These are phyloP conservation scores for Meliscaeva auricollis DNA, from an alignment of 2,888 invertebrate species.

Conservation along the genomic window DNA sequence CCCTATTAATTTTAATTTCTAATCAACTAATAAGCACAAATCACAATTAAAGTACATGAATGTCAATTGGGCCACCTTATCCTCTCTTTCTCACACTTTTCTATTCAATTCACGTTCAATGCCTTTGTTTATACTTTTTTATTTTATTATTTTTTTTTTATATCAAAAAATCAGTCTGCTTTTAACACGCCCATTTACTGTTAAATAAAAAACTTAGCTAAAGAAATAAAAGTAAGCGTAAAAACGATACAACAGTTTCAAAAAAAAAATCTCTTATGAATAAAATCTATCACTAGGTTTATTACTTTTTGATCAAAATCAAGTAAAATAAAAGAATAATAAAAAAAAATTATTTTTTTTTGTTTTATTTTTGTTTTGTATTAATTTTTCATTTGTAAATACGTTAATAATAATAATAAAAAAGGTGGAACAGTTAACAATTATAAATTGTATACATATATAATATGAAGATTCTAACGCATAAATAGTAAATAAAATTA, in stretches of 20 bases:
- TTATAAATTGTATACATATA: slow-evolving; percentile 79
- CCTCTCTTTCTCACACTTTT: slow-evolving; percentile 27
- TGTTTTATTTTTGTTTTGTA: slow-evolving; percentile 72
- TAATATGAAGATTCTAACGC: slow-evolving; percentile 76
- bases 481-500: slow-evolving; percentile 74
- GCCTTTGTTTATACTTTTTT: slow-evolving; percentile 11
- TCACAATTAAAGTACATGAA: slow-evolving; percentile 67
- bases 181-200: slow-evolving; percentile 68
- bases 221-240: slow-evolving; percentile 51
- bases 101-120: slow-evolving; percentile 15
- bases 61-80: slow-evolving; percentile 11
- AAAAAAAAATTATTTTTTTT: slow-evolving; percentile 40
- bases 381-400: slow-evolving; percentile 81
- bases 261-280: slow-evolving; percentile 51
- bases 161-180: slow-evolving; percentile 68
- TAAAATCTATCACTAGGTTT: slow-evolving; percentile 68
- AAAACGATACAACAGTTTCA: slow-evolving; percentile 57
- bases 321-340: slow-evolving; percentile 52
- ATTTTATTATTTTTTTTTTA: slow-evolving; percentile 28
- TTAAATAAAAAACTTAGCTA: slow-evolving; percentile 39
- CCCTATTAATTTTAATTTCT: slow-evolving; percentile 57
- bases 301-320: slow-evolving; percentile 63
- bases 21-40: slow-evolving; percentile 64
- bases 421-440: slow-evolving; percentile 81
- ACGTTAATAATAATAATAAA: slow-evolving; percentile 83